Evolutionary conservation across 2,888 invertebrate genomes (phyloP).

Genomic region (Parnassius orleans): DNA sequence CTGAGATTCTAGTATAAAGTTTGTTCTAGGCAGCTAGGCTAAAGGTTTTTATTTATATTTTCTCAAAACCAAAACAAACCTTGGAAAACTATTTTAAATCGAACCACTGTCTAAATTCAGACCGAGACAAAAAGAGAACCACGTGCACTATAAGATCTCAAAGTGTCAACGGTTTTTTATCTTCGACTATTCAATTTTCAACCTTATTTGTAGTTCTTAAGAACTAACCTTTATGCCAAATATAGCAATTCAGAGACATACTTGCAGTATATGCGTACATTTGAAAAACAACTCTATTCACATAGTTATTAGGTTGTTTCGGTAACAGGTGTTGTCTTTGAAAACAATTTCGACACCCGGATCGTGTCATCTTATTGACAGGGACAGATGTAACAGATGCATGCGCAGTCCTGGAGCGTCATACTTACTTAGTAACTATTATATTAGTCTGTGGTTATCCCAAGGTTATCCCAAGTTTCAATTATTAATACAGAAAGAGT

Average conservation of each 20-base stretch:
- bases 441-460: no score
- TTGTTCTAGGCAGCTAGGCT: no score
- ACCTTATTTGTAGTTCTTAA: neutral
- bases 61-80: conserved; percentile 18
- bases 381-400: conserved; percentile 1
- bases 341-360: conserved; percentile 16
- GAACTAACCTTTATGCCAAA: neutral
- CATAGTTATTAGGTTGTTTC: neutral
- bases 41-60: neutral
- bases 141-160: neutral
- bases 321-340: conserved; percentile 1
- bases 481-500: no score
- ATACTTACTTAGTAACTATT: no score
- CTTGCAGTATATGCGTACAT: neutral
- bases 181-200: conserved; percentile 1
- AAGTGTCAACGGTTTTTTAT: neutral
- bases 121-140: conserved; percentile 4
- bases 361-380: conserved; percentile 5
- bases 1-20: no score
- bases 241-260: neutral
- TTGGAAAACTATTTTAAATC: conserved; percentile 6
- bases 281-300: conserved; percentile 3
- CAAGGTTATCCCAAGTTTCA: no score
- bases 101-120: neutral
- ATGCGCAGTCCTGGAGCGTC: no score